phyloP scores from a whole-genome alignment of 2,113 vertebrate genomes.

The Caracal caracal region DNA sequence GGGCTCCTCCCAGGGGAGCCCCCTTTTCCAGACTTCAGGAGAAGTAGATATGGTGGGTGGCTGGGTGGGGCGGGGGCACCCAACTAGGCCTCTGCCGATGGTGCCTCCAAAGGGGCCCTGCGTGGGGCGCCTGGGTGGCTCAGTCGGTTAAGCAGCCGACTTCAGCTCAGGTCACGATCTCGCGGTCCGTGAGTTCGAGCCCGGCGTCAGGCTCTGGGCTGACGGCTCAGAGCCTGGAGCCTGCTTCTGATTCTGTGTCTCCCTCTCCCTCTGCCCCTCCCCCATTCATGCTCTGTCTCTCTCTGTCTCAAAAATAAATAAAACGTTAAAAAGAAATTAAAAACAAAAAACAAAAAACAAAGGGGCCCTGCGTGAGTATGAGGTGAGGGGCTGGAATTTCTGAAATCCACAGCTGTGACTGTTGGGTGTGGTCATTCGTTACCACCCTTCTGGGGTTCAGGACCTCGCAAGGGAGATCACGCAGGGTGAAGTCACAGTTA shows the following conservation, averaged over 20 bases:
- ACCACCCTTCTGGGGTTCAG: not conserved
- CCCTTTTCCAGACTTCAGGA: not conserved
- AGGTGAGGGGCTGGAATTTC: not conserved
- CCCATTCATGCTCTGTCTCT: no score
- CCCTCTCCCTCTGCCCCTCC: no score
- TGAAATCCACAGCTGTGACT: rapidly evolving
- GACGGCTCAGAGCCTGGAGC: no score
- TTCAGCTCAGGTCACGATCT: no score
- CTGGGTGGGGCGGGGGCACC: rapidly evolving
- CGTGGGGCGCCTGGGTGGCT: no score
- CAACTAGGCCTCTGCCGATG: not conserved
- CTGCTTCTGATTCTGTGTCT: no score
- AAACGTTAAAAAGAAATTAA: no score
- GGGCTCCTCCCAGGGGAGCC: not conserved
- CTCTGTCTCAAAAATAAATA: no score
- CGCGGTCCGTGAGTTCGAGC: no score
- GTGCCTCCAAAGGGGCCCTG: not conserved
- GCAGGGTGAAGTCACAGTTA: not conserved
- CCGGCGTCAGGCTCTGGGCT: no score
- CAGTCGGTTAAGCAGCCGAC: no score
- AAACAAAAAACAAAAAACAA: no score
- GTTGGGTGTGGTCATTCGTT: not conserved
- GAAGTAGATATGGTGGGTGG: not conserved
- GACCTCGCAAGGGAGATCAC: not conserved
- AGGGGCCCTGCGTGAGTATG: rapidly evolving